phyloP scores from a whole-genome alignment of 1,140 invertebrate genomes.

The Rhagoletis zephyria region DNA sequence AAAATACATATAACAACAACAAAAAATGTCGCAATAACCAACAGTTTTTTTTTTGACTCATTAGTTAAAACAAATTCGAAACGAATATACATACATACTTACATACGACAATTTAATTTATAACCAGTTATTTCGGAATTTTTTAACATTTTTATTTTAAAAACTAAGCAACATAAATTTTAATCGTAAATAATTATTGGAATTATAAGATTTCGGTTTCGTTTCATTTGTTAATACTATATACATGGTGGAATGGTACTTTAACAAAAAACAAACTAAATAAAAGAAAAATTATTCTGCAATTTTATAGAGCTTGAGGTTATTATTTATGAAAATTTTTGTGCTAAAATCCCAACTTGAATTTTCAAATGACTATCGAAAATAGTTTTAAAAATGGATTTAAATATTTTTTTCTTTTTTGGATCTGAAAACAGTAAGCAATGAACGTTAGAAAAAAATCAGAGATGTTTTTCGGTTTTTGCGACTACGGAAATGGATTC shows the following conservation, averaged over 20 bases:
- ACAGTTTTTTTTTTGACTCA: neutral
- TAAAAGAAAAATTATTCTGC: neutral
- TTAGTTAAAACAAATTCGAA: neutral
- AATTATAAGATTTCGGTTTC: constrained; percentile 29
- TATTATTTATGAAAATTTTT: too few relatives aligned
- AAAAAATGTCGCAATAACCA: neutral
- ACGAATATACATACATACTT: neutral
- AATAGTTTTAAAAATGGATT: too few relatives aligned
- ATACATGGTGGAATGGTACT: neutral
- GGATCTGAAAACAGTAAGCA: too few relatives aligned
- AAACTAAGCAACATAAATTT: constrained; percentile 34
- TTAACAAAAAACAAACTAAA: neutral
- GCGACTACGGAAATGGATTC: too few relatives aligned
- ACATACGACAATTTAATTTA: neutral
- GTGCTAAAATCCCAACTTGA: too few relatives aligned
- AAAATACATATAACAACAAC: neutral
- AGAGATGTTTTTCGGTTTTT: too few relatives aligned
- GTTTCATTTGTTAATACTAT: constrained; percentile 2
- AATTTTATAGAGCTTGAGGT: neutral
- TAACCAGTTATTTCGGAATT: constrained; percentile 20
- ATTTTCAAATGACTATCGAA: too few relatives aligned
- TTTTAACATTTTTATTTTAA: constrained; percentile 4
- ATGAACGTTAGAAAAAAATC: too few relatives aligned
- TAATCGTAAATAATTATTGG: constrained; percentile 35
- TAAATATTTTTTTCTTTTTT: too few relatives aligned